Evolutionary conservation across 2,113 vertebrate species (phyloP).

Genomic region (Oophaga pumilio): DNA sequence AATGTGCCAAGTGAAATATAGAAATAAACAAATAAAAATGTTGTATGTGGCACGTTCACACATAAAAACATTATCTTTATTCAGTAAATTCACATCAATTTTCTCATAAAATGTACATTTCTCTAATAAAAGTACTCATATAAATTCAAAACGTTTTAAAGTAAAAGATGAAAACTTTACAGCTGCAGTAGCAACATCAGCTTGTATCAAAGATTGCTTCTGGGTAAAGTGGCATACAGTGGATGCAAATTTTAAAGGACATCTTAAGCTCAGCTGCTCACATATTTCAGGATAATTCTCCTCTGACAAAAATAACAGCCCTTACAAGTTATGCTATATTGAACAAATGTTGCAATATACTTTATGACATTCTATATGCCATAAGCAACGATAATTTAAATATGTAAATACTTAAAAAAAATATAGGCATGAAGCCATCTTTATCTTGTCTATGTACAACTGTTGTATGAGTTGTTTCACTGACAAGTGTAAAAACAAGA

Average conservation of each 20-base stretch:
- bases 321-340: slow-evolving; percentile 20
- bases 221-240: slow-evolving; percentile 34
- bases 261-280: slow-evolving; percentile 47
- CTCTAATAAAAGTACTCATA: slow-evolving; percentile 18
- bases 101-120: not conserved
- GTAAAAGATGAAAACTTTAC: slow-evolving; percentile 32
- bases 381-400: slow-evolving; percentile 15
- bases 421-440: slow-evolving; percentile 2
- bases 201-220: slow-evolving; percentile 48
- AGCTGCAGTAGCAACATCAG: slow-evolving; percentile 28
- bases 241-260: slow-evolving; percentile 52
- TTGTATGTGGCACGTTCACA: not conserved
- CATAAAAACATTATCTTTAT: not conserved
- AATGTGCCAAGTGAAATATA: not conserved
- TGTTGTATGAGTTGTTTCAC: not conserved
- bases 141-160: slow-evolving; percentile 41
- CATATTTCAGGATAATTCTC: slow-evolving; percentile 46
- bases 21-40: not conserved
- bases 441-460: not conserved
- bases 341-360: slow-evolving; percentile 15
- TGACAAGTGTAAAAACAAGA: not conserved
- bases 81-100: not conserved
- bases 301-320: slow-evolving; percentile 48
- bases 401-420: slow-evolving; percentile 21
- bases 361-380: slow-evolving; percentile 17